phyloP scores from a whole-genome alignment of 2,113 vertebrate species.

The Gopherus flavomarginatus region DNA sequence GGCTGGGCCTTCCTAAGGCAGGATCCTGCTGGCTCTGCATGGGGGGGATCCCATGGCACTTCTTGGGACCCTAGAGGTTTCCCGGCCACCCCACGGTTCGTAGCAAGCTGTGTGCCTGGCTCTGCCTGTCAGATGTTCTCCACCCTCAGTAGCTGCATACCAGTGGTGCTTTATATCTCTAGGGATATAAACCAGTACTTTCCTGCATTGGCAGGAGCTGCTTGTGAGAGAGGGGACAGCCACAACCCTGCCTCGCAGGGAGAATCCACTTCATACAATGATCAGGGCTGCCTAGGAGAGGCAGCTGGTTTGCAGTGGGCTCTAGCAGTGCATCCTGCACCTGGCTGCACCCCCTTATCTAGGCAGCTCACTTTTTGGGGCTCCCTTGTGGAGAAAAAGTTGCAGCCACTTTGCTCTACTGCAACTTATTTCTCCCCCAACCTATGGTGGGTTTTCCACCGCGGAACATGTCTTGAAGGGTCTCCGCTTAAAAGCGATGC shows the following conservation, averaged over 20 bases:
- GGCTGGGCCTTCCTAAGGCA: background rate
- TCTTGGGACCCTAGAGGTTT: background rate
- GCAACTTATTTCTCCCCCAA: background rate
- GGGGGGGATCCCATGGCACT: background rate
- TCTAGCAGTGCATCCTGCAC: background rate
- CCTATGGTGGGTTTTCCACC: background rate
- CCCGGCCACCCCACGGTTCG: background rate
- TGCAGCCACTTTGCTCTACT: background rate
- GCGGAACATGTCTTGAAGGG: background rate
- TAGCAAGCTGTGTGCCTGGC: background rate
- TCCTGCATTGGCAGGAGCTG: background rate
- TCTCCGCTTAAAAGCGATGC: background rate
- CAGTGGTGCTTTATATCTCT: background rate
- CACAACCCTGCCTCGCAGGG: background rate
- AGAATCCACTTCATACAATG: background rate
- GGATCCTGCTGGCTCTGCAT: background rate
- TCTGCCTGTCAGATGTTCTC: background rate
- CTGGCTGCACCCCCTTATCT: background rate
- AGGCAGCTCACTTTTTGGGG: background rate
- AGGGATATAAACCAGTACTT: background rate
- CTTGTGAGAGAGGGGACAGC: background rate
- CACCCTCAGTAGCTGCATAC: background rate
- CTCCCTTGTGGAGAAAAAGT: background rate
- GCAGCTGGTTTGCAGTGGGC: background rate
- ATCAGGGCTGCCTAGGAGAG: background rate